A percentile compares a stretch with the other conserved stretches of the same genome.
These are phyloP conservation scores for Megaleporinus macrocephalus DNA, from an alignment of 2,113 vertebrate genomes.

Conservation along the genomic window DNA sequence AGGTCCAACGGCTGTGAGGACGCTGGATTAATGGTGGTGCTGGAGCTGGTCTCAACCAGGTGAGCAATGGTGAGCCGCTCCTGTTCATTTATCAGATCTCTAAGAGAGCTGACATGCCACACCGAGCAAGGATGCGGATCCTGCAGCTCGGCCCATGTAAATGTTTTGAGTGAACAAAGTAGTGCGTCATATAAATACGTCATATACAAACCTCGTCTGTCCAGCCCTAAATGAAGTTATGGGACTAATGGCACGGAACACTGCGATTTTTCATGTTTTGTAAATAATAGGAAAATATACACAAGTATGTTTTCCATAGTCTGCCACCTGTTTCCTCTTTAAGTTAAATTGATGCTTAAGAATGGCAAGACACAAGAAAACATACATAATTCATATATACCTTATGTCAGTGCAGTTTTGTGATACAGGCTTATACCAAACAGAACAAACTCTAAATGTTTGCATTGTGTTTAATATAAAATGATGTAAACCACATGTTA, in stretches of 20 bases:
- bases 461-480: too few relatives aligned
- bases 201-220: slow-evolving; percentile 67
- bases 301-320: slow-evolving; percentile 63
- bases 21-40: slow-evolving; percentile 48
- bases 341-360: neutral
- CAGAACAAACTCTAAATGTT: neutral
- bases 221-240: slow-evolving; percentile 66
- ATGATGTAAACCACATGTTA: too few relatives aligned
- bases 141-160: slow-evolving; percentile 46
- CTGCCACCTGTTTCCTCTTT: slow-evolving; percentile 38
- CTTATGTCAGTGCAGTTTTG: neutral
- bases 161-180: slow-evolving; percentile 54
- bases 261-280: slow-evolving; percentile 65
- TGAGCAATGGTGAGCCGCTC: slow-evolving; percentile 53
- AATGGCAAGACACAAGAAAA: neutral
- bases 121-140: slow-evolving; percentile 43
- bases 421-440: neutral
- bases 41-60: slow-evolving; percentile 42
- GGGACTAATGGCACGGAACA: slow-evolving; percentile 64
- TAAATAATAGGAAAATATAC: slow-evolving; percentile 59
- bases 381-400: neutral
- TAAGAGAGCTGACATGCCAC: slow-evolving; percentile 40
- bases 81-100: slow-evolving; percentile 58
- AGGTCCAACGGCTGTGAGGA: slow-evolving; percentile 22
- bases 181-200: slow-evolving; percentile 64